Percentiles rank a stretch among this genome's conserved stretches.
phyloP scores from a whole-genome alignment of 23 tunicate genomes.

The Oikopleura albicans region DNA sequence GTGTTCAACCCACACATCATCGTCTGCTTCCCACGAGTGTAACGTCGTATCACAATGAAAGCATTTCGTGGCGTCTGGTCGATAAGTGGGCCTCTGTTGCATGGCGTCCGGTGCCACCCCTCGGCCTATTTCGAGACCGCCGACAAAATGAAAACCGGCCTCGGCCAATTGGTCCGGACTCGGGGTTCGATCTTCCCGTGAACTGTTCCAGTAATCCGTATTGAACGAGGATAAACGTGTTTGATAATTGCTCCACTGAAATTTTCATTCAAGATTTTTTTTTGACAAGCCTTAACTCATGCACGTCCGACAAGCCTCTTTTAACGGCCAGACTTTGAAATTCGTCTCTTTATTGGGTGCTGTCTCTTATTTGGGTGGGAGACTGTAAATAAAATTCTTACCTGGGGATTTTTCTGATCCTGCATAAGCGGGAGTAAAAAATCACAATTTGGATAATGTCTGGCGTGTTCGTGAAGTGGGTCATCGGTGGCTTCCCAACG shows the following conservation, averaged over 20 bases:
- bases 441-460: not conserved
- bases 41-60: constrained; percentile 1
- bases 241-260: not conserved
- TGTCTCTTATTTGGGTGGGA: no score
- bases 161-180: not conserved
- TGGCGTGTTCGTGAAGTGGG: not conserved
- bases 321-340: no score
- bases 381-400: no score
- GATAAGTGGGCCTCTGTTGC: not conserved
- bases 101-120: not conserved
- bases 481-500: not conserved
- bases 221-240: not conserved
- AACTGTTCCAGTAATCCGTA: not conserved
- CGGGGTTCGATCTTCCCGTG: not conserved
- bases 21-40: constrained; percentile 15
- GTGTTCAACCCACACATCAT: constrained; percentile 8
- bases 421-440: not conserved
- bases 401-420: not conserved
- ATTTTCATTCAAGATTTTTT: no score
- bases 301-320: no score
- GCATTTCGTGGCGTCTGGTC: constrained; percentile 7
- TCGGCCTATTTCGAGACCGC: not conserved
- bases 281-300: no score
- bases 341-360: no score
- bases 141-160: constrained; percentile 2